These are phyloP conservation scores for Zaprionus tsacasi DNA, from an alignment of 1,140 invertebrate species.

Conservation along the genomic window DNA sequence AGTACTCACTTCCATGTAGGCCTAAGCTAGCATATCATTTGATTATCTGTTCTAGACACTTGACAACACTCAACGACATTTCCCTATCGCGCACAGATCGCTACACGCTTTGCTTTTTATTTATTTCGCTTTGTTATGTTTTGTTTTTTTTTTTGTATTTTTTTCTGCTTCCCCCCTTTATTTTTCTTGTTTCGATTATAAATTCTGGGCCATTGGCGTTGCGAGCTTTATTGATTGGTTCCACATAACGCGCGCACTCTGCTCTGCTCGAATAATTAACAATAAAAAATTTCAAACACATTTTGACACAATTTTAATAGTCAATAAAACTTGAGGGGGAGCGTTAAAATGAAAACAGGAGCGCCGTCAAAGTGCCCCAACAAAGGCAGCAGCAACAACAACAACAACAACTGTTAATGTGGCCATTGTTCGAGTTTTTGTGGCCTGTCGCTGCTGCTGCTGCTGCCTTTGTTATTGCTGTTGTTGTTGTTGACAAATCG, in stretches of 20 bases:
- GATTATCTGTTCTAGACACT: neutral
- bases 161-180: neutral
- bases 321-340: constrained; percentile 65
- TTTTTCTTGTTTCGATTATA: constrained; percentile 10
- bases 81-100: neutral
- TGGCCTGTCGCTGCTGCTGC: constrained; percentile 21
- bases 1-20: neutral
- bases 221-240: constrained; percentile 68
- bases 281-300: constrained; percentile 81
- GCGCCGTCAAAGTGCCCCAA: constrained; percentile 31
- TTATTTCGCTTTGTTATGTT: neutral
- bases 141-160: too few relatives aligned
- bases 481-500: constrained; percentile 80
- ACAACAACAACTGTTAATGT: constrained; percentile 52
- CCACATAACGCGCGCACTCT: constrained; percentile 51
- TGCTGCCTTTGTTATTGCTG: constrained; percentile 23
- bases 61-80: neutral
- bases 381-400: constrained; percentile 18
- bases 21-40: neutral
- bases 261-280: constrained; percentile 60
- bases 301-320: constrained; percentile 82
- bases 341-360: constrained; percentile 39
- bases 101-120: neutral
- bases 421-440: constrained; percentile 56
- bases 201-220: constrained; percentile 48